Conservation (phyloP, 2,888 invertebrate species). For the Chymomyza fuscimana region DNA sequence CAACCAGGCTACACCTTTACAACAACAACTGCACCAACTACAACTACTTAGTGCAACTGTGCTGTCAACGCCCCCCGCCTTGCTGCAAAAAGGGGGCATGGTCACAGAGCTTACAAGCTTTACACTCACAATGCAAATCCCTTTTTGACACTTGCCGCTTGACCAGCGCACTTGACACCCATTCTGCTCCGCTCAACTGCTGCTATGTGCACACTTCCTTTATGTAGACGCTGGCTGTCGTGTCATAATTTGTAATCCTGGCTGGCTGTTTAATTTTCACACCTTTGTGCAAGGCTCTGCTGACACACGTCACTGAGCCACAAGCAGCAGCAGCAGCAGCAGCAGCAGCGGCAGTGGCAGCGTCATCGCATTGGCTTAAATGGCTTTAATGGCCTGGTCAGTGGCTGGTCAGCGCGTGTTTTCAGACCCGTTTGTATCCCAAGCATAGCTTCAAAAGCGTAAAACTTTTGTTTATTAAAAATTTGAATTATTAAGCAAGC, state of each 20-base stretch:
- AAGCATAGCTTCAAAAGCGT: not conserved
- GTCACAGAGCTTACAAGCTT: slow-evolving; percentile 28
- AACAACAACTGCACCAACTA: slow-evolving; percentile 4
- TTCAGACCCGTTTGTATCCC: not conserved
- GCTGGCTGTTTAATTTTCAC: slow-evolving; percentile 75
- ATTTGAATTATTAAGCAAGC: slow-evolving; percentile 5
- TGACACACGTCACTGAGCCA: slow-evolving; percentile 41
- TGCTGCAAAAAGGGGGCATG: slow-evolving; percentile 20
- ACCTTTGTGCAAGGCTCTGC: slow-evolving; percentile 59
- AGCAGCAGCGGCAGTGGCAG: too few relatives aligned
- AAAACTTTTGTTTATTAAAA: slow-evolving; percentile 4
- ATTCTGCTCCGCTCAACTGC: not conserved
- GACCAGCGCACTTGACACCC: slow-evolving; percentile 34
- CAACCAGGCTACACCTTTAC: slow-evolving; percentile 13
- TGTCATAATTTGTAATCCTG: slow-evolving; percentile 78
- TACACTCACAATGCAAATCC: slow-evolving; percentile 59
- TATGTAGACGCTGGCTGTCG: slow-evolving; percentile 47
- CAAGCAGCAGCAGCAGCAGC: slow-evolving; percentile 29
- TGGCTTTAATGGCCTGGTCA: slow-evolving; percentile 28
- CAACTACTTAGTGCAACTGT: slow-evolving; percentile 17
- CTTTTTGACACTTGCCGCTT: slow-evolving; percentile 71
- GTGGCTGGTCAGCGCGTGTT: not conserved
- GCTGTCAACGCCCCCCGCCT: slow-evolving; percentile 34
- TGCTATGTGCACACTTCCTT: slow-evolving; percentile 47
- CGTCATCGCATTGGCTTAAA: slow-evolving; percentile 43